Conservation (phyloP, 2,797 vertebrate species). For the Yasuhikotakia modesta region DNA sequence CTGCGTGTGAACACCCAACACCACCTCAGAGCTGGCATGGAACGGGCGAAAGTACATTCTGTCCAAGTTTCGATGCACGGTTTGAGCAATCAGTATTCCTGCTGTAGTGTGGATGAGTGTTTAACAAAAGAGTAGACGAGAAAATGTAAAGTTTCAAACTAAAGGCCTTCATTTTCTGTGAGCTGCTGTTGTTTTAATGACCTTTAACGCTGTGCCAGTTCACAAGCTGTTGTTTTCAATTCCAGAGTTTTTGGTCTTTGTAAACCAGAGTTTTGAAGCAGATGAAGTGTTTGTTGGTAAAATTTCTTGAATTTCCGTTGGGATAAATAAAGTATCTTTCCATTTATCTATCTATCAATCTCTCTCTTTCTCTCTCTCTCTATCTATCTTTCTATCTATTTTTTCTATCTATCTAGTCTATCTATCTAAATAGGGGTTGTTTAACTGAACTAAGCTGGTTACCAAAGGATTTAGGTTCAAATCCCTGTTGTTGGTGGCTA, state of each 20-base stretch:
- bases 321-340: too few relatives aligned
- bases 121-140: not conserved
- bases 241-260: not conserved
- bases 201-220: not conserved
- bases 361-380: too few relatives aligned
- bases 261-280: not conserved
- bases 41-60: conserved; percentile 33
- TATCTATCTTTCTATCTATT: too few relatives aligned
- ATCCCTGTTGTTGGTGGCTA: not conserved
- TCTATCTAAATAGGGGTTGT: too few relatives aligned
- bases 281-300: too few relatives aligned
- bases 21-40: conserved; percentile 30
- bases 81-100: conserved; percentile 38
- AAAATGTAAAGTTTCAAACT: not conserved
- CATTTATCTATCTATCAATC: too few relatives aligned
- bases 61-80: conserved; percentile 42
- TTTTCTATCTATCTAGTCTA: too few relatives aligned
- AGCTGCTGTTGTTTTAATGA: not conserved
- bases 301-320: too few relatives aligned
- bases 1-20: conserved; percentile 43
- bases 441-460: too few relatives aligned
- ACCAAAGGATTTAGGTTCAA: too few relatives aligned
- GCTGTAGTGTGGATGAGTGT: conserved; percentile 7
- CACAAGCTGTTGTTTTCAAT: not conserved
- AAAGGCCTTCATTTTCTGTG: not conserved